Base-by-base conservation (phyloP, 2,797 vertebrate species). In the Rhodeus uyekii region DNA sequence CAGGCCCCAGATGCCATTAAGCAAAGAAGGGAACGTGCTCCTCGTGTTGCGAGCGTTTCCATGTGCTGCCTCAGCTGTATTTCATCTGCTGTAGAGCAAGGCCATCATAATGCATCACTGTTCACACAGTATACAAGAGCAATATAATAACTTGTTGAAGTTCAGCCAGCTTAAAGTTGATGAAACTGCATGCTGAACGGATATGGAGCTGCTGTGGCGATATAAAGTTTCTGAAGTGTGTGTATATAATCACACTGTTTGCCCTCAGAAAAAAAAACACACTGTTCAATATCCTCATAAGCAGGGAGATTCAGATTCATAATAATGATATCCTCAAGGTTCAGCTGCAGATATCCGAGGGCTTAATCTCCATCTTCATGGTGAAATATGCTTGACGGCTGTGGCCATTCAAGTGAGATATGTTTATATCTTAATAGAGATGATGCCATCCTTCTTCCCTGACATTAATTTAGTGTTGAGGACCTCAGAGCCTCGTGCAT, bases 391-490 rank as follows among this genome's bases (percentile, higher is more conserved):
- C 14, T 68, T 50, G 8, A 80, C 82, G 88, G 85, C 85, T 80
- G 80, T 75, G 61, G 75, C 72, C 63, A 76, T 75, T 46, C 82
- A 24, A 77, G 29, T 81, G 82, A 81, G 84, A 83, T 86, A 18
- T 16, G 63, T 82, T 84, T 68, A 55, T 84, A 77, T 85, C 89
- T 89, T 80, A 77, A 55, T 79, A 79, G 81, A 83, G 85, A 84
- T 85, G 61, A 89, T 87, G 83, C 83, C 61, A 80, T 90, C 91
- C 87, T 87, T 87, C 86, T 87, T 88, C 75, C 87, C 82, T 91
- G 90, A 91, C 85, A 58, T 91, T 92, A 87, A 91, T 91, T 91
- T 89, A 87, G 88, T 88, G 84, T 73, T 75, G 55, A 82, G 78
- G 83, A 89, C 84, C 89, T 86, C 75, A 78, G 87, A 88, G 84